Evolutionary conservation across 2,113 vertebrate genomes (phyloP), one percentile per base, ranked within the genome.

Genomic region (Oceanites oceanicus): DNA sequence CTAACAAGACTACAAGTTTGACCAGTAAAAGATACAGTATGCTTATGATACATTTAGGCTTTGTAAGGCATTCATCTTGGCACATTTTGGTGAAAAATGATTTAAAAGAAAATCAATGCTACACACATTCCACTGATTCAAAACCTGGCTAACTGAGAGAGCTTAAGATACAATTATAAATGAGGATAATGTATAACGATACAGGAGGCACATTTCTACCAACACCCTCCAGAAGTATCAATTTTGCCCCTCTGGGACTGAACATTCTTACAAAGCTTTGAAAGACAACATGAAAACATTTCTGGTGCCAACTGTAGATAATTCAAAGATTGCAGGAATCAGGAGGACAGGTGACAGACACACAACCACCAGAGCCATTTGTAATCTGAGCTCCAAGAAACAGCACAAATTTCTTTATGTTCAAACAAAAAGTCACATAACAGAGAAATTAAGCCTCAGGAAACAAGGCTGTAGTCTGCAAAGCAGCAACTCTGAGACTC

Each of bases 1-100:
- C 93, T 94, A 87, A 95, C 79, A 45, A 82, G 70, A 94, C 78
- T 79, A 53, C 25, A 78, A 92, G 34, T 88, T 93, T 85, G 74
- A 65, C 56, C 77, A 79, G 58, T 75, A 87, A 93, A 94, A 93
- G 21, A 91, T 58, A 91, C 45, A 62, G 27, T 67, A 76, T 36
- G 62, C 58, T 72, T 91, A 82, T 38, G 62, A 88, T 70, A 94
- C 81, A 66, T 92, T 88, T 70, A 78, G 25, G 30, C 34, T 91
- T 87, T 72, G 36, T 50, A 85, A 84, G 34, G 62, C 20, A 85
- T 82, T 72, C 61, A 40, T 85, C 49, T 91, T 76, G 21, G 19
- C 77, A 94, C 52, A 58, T 90, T 95, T 75, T 82, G 23, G 88
- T 12, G 13, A 94, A 87, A 14, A 63, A 78, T 25, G 5, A 45